Conservation (phyloP, 2,888 invertebrate species). For the Pachydiplax longipennis region DNA sequence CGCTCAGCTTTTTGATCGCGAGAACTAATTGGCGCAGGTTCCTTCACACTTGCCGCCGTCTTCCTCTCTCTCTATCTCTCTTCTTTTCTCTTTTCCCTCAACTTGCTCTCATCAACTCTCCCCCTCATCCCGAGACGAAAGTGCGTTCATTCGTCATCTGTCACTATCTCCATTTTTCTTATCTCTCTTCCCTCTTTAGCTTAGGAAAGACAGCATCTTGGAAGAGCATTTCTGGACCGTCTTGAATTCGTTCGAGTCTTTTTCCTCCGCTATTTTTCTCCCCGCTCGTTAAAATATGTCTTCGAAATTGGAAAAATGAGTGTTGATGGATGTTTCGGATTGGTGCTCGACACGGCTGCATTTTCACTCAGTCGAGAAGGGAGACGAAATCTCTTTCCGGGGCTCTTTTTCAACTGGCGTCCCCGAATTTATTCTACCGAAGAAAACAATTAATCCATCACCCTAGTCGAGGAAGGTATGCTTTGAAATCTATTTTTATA, state of each 20-base stretch:
- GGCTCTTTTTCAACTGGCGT: not conserved
- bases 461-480: too few species aligned
- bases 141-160: slow-evolving; percentile 44
- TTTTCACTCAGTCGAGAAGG: not conserved
- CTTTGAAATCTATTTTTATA: too few species aligned
- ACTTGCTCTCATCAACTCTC: not conserved
- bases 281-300: slow-evolving; percentile 39
- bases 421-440: not conserved
- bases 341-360: slow-evolving; percentile 33
- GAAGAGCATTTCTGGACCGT: not conserved
- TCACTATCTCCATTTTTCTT: slow-evolving; percentile 44
- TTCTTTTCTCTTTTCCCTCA: not conserved
- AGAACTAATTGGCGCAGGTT: slow-evolving; percentile 14
- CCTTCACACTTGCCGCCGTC: not conserved
- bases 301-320: slow-evolving; percentile 44
- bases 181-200: slow-evolving; percentile 7
- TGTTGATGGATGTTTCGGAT: slow-evolving; percentile 33
- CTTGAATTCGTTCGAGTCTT: slow-evolving; percentile 29
- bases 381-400: not conserved
- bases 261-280: not conserved
- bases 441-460: too few species aligned
- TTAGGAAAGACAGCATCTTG: slow-evolving; percentile 41
- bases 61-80: not conserved
- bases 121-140: slow-evolving; percentile 7
- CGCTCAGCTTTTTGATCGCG: slow-evolving; percentile 36